A percentile compares a stretch with the other conserved stretches of the same genome.
phyloP scores from a whole-genome alignment of 2,888 invertebrate species.

The Proisotoma minuta region DNA sequence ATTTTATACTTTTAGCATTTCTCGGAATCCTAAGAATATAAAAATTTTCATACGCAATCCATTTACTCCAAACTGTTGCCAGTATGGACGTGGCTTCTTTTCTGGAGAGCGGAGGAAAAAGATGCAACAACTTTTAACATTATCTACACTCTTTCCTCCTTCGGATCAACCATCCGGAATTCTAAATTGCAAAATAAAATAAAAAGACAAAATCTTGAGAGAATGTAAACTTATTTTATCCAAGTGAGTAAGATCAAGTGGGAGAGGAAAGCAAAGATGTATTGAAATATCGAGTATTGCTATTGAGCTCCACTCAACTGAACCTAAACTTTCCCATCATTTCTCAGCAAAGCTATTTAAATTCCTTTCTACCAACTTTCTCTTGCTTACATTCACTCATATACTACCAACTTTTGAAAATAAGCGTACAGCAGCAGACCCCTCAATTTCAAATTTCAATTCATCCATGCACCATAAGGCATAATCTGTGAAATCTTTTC shows the following conservation, averaged over 20 bases:
- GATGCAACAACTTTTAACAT: constrained; percentile 6
- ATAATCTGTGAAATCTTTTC: constrained; percentile 2
- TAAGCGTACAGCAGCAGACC: background rate
- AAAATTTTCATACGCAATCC: constrained; percentile 3
- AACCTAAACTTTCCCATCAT: constrained; percentile 5
- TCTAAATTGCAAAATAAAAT: background rate
- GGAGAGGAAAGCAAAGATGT: background rate
- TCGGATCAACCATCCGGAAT: background rate
- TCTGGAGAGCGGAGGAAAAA: too few relatives aligned
- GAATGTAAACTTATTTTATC: constrained; percentile 1
- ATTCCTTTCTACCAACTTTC: constrained; percentile 20
- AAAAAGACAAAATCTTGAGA: background rate
- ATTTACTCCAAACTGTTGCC: background rate
- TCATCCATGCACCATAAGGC: constrained; percentile 1
- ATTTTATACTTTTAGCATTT: too few relatives aligned
- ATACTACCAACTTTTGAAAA: background rate
- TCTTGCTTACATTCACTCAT: background rate
- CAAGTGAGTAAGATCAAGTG: background rate
- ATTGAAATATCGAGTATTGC: background rate
- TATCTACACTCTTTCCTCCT: background rate
- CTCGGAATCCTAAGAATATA: too few relatives aligned
- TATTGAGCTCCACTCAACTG: constrained; percentile 1
- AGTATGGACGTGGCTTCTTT: too few relatives aligned
- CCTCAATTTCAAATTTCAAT: constrained; percentile 4
- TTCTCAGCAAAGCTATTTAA: constrained; percentile 1